Conservation (phyloP, 2,888 invertebrate species). For the Peribatodes rhomboidaria region DNA sequence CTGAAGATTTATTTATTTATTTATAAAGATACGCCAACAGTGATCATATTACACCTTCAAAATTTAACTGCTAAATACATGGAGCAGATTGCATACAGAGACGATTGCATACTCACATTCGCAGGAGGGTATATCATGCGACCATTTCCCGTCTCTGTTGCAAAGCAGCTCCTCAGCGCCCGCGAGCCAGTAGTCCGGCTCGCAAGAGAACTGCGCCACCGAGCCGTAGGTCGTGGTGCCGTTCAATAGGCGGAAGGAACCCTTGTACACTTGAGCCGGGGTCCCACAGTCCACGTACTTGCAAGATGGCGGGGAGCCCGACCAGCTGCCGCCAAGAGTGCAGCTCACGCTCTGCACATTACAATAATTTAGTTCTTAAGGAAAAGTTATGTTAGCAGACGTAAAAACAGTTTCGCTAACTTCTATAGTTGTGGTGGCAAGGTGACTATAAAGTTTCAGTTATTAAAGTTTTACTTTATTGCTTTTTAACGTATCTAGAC, state of each 20-base stretch:
- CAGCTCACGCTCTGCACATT: conserved; percentile 90
- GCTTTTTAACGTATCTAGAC: no score
- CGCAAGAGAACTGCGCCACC: conserved; percentile 92
- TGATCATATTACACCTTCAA: no score
- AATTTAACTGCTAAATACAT: no score
- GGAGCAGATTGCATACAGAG: neutral
- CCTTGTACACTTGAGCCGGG: conserved; percentile 92
- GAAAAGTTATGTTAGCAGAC: neutral
- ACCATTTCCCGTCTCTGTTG: conserved; percentile 95
- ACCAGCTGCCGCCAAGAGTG: conserved; percentile 95
- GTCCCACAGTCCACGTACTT: conserved; percentile 95
- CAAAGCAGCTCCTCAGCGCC: conserved; percentile 91
- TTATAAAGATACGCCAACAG: no score
- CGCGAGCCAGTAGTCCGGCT: conserved; percentile 94
- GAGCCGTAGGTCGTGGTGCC: conserved; percentile 94
- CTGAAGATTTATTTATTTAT: no score
- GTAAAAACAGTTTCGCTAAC: no score
- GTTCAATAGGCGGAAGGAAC: conserved; percentile 90
- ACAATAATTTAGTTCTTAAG: neutral
- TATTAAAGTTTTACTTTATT: no score
- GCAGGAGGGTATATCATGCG: conserved; percentile 94
- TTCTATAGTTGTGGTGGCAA: no score
- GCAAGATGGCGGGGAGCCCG: conserved; percentile 92
- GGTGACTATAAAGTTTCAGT: no score
- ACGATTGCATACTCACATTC: conserved; percentile 87